Evolutionary conservation across 2,113 vertebrate species (phyloP).

Genomic region (Pavo muticus): DNA sequence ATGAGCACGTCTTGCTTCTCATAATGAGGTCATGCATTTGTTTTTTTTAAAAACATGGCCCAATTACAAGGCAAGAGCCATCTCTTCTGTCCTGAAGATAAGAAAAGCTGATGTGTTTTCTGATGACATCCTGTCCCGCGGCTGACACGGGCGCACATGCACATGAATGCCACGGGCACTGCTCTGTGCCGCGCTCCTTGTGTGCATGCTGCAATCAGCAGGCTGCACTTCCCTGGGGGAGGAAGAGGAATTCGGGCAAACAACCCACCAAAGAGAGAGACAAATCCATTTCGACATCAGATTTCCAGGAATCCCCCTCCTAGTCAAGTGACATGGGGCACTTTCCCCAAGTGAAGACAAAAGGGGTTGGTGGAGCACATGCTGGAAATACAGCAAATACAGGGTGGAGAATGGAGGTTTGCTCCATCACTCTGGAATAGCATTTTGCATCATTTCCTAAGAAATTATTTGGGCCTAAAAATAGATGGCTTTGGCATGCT

Average conservation of each 20-base stretch:
- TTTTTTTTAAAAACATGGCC: slow-evolving; percentile 24
- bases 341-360: not conserved
- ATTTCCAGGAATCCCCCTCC: not conserved
- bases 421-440: not conserved
- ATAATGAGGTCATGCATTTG: not conserved
- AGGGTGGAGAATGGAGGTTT: not conserved
- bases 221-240: not conserved
- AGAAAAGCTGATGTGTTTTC: slow-evolving; percentile 46
- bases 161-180: slow-evolving; percentile 2
- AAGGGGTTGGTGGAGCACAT: not conserved
- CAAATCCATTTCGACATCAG: not conserved
- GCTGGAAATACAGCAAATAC: not conserved
- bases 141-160: not conserved
- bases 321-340: not conserved
- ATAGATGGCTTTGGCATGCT: not conserved
- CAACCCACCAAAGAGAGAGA: not conserved
- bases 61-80: slow-evolving; percentile 28
- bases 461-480: not conserved
- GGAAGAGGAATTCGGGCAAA: not conserved
- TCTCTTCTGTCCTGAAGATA: slow-evolving; percentile 46
- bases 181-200: not conserved
- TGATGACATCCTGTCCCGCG: not conserved
- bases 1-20: not conserved
- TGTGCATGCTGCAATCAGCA: not conserved
- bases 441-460: not conserved